phyloP scores from a whole-genome alignment of 92 coral and sea anemone species.

The Bergia sp. region DNA sequence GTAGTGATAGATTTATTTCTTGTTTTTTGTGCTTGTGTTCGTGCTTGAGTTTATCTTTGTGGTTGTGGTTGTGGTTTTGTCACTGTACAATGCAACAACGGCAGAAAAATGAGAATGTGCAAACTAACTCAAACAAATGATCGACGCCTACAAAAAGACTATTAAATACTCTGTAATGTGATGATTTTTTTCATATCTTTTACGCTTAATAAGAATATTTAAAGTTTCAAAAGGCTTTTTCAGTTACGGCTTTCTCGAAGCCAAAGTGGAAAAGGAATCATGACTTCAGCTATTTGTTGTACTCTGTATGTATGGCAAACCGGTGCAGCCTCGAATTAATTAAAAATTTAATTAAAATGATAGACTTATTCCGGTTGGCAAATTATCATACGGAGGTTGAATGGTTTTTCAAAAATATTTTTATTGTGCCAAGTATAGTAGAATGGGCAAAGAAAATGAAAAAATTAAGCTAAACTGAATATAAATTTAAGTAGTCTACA shows the following conservation, averaged over 20 bases:
- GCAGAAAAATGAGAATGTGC: neutral
- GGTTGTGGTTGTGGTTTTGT: neutral
- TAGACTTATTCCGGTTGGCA: conserved; percentile 18
- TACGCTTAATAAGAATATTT: neutral
- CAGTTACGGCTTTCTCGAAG: neutral
- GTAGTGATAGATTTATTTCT: neutral
- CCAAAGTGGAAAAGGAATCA: neutral
- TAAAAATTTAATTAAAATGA: conserved; percentile 26
- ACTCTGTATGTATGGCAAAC: neutral
- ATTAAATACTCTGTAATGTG: no score
- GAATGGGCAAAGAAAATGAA: conserved; percentile 2
- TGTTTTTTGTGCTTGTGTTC: neutral
- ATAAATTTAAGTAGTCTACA: neutral
- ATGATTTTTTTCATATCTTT: neutral
- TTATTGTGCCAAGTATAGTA: neutral
- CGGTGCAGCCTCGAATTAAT: neutral
- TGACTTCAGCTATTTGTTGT: neutral
- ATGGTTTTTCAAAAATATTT: neutral
- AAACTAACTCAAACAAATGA: no score
- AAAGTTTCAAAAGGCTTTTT: neutral
- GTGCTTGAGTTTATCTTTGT: neutral
- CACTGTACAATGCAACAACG: neutral
- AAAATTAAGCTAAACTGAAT: neutral
- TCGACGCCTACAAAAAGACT: no score
- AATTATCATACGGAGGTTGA: conserved; percentile 1